Evolutionary conservation across 2,797 vertebrate species (phyloP), one percentile per base, ranked within the genome.

Genomic region (Poecilia gillii): DNA sequence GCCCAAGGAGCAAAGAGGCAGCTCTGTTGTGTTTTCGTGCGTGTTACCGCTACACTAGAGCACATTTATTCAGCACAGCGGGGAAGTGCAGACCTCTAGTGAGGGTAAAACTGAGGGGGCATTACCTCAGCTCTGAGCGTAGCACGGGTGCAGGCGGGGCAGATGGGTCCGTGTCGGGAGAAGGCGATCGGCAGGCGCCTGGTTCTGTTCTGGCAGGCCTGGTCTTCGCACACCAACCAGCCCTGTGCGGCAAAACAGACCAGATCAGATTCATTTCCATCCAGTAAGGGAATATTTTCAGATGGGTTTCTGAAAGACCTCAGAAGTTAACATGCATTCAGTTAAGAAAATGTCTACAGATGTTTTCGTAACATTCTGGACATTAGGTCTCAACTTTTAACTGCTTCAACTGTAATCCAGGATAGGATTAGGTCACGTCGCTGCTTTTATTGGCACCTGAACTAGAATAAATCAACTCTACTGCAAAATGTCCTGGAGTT

Each of bases 181-280:
- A 99, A 99, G 39, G 93, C 95, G 77, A 98, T 90, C 3, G 98
- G 97, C 82, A 99, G 90, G 23, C 95, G 96, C 20, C 96, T 97
- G 79, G 96, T 98, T 85, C 97, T 94, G 91, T 97, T 96, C 89
- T 92, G 96, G 91, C 98, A 99, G 8, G 97, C 95, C 89, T 96
- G 97, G 80, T 99, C 98, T 88, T 99, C 98, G 45, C 98, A 99
- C 79, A 97, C 91, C 82, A 99, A 93, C 98, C 98, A 99, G 71
- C 97, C 97, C 98, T 99, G 72, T 13, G 25, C 3, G 25, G 78
- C n/a, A 72, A 11, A 11, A 80, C 1, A 68, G 25, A 66, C 2
- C 11, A 46, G 6, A 59, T 23, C 13, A 12, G 39, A 0, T 1
- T 28, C 2, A 31, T 1, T 1, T 66, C 18, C 31, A 33, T 49